Evolutionary conservation across 2,888 invertebrate genomes (phyloP).

Genomic region (Ornithoptera priamus): DNA sequence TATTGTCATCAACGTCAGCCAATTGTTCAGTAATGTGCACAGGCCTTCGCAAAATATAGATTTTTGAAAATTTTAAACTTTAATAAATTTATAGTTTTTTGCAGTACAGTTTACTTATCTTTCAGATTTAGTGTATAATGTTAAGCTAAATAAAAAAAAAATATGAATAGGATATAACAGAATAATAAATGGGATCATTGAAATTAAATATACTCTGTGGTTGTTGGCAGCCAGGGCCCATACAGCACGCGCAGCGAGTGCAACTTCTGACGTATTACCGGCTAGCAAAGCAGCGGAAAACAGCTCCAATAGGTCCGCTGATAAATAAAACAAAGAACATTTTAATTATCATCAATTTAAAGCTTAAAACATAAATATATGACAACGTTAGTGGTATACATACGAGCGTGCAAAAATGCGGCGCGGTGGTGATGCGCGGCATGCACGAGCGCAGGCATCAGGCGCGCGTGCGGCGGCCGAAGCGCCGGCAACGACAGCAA

Average conservation of each 20-base stretch:
- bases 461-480: conserved; percentile 42
- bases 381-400: conserved; percentile 34
- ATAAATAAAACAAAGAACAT: conserved; percentile 4
- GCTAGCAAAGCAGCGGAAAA: conserved; percentile 58
- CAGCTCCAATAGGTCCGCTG: conserved; percentile 66
- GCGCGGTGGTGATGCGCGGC: conserved; percentile 58
- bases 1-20: no score
- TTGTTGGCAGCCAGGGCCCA: conserved; percentile 86
- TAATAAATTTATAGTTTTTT: no score
- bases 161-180: no score
- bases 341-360: no score
- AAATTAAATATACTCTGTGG: conserved; percentile 77
- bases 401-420: conserved; percentile 57
- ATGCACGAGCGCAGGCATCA: conserved; percentile 64
- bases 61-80: no score
- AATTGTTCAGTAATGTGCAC: no score
- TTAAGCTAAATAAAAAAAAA: no score
- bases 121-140: no score
- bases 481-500: conserved; percentile 46
- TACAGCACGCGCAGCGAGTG: conserved; percentile 77
- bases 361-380: no score
- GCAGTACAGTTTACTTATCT: no score
- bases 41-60: no score
- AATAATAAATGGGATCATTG: background rate
- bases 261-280: conserved; percentile 57